These are phyloP conservation scores for Brachycybe producta DNA, from an alignment of 2,888 invertebrate genomes.

Conservation along the genomic window DNA sequence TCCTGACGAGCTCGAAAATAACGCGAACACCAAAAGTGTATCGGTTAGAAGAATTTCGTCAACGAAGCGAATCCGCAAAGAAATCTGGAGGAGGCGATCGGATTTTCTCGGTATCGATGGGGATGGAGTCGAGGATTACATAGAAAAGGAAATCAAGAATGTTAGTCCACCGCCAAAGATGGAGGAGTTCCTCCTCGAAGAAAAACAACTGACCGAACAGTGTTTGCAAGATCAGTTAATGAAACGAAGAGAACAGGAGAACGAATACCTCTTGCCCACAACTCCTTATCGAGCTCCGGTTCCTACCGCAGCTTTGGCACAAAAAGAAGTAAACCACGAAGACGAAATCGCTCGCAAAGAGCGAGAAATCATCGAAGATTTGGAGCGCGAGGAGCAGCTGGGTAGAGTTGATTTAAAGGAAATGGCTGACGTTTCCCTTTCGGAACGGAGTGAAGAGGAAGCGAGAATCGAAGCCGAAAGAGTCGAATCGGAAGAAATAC, in stretches of 20 bases:
- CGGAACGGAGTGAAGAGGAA: conserved; percentile 6
- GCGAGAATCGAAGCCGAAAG: neutral
- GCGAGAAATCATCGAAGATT: conserved; percentile 49
- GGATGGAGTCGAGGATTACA: conserved; percentile 21
- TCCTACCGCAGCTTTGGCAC: too few species aligned
- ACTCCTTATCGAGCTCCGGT: neutral
- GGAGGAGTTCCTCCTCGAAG: conserved; percentile 63
- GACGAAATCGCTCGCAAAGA: conserved; percentile 56
- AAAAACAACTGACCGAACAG: conserved; percentile 36
- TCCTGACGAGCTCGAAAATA: conserved; percentile 45
- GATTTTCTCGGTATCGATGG: conserved; percentile 73
- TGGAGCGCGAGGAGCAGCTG: conserved; percentile 48
- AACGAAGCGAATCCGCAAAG: conserved; percentile 68
- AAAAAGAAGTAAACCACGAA: conserved; percentile 36
- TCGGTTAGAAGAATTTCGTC: conserved; percentile 48
- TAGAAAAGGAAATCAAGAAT: conserved; percentile 30
- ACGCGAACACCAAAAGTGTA: too few species aligned
- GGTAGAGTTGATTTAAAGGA: too few species aligned
- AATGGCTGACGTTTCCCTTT: too few species aligned
- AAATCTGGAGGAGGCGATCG: conserved; percentile 65
- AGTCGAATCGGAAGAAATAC: too few species aligned
- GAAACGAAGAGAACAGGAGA: neutral
- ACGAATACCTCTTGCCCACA: neutral
- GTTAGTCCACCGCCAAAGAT: conserved; percentile 64
- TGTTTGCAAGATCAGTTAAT: neutral